phyloP scores from a whole-genome alignment of 2,888 invertebrate genomes.

The Tenthredo scrophulariae region DNA sequence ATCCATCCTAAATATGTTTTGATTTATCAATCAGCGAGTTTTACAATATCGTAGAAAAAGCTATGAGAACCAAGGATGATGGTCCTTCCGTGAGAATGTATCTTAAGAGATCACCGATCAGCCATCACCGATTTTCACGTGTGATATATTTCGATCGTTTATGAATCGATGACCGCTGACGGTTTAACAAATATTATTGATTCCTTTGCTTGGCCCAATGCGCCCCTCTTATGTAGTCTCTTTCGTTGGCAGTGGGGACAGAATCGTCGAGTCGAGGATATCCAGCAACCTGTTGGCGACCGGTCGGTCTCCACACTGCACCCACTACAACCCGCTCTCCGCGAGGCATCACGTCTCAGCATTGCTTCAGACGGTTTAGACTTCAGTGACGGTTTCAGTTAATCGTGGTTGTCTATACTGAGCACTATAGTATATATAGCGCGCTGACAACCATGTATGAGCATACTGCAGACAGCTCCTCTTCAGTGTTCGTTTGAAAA shows the following conservation, averaged over 20 bases:
- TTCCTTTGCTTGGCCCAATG: neutral
- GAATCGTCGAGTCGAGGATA: conserved; percentile 6
- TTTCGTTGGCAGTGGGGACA: conserved; percentile 18
- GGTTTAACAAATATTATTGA: conserved; percentile 19
- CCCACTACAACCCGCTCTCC: conserved; percentile 30
- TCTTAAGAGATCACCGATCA: neutral
- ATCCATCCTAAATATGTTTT: neutral
- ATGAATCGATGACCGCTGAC: neutral
- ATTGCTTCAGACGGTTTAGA: neutral
- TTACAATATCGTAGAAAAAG: neutral
- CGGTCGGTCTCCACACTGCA: conserved; percentile 25
- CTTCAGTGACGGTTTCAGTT: conserved; percentile 4
- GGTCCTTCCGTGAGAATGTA: neutral
- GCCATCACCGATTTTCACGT: neutral
- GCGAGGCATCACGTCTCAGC: conserved; percentile 13
- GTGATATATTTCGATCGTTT: neutral
- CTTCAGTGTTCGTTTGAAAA: neutral
- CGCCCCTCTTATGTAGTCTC: conserved; percentile 29
- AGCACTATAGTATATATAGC: neutral
- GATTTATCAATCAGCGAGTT: neutral
- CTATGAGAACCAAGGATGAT: neutral
- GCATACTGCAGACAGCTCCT: neutral
- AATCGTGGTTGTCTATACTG: neutral
- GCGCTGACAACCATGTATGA: conserved; percentile 7
- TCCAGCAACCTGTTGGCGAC: conserved; percentile 45